A percentile compares a stretch with the other conserved stretches of the same genome.
Conservation (phyloP, 2,797 vertebrate genomes). For the Gymnothorax reevesii region DNA sequence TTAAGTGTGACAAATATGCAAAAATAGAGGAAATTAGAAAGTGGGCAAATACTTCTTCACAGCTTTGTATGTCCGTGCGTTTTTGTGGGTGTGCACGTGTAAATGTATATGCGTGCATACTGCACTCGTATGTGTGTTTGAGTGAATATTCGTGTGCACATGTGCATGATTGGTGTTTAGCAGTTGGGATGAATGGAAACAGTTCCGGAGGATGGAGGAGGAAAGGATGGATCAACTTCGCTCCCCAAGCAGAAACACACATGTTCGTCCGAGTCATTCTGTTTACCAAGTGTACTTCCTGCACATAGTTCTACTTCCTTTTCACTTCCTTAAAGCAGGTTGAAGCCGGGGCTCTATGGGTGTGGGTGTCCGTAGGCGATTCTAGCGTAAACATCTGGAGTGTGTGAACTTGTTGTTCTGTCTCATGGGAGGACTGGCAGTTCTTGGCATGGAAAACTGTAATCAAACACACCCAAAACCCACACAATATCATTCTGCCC, state of each 20-base stretch:
- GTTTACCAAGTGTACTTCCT: background rate
- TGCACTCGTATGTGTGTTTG: background rate
- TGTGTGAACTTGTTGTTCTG: constrained; percentile 49
- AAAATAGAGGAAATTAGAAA: too few relatives aligned
- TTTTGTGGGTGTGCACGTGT: background rate
- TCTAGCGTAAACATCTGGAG: constrained; percentile 51
- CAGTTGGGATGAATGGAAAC: background rate
- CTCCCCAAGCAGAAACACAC: background rate
- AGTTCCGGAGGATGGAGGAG: background rate
- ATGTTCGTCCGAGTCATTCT: background rate
- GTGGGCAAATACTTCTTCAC: too few relatives aligned
- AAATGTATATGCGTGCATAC: background rate
- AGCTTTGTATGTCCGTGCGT: too few relatives aligned
- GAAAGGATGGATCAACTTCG: background rate
- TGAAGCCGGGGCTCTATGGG: too few relatives aligned
- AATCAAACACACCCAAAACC: constrained; percentile 74
- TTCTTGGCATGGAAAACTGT: constrained; percentile 60
- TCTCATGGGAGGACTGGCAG: constrained; percentile 59
- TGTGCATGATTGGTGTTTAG: background rate
- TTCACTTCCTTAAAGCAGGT: background rate
- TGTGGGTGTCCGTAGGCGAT: background rate
- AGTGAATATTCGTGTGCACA: background rate
- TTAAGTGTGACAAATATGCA: too few relatives aligned
- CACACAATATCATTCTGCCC: constrained; percentile 63
- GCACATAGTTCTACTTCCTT: background rate